These are phyloP conservation scores for Sardinella longiceps DNA, from an alignment of 2,797 vertebrate genomes.

Conservation along the genomic window DNA sequence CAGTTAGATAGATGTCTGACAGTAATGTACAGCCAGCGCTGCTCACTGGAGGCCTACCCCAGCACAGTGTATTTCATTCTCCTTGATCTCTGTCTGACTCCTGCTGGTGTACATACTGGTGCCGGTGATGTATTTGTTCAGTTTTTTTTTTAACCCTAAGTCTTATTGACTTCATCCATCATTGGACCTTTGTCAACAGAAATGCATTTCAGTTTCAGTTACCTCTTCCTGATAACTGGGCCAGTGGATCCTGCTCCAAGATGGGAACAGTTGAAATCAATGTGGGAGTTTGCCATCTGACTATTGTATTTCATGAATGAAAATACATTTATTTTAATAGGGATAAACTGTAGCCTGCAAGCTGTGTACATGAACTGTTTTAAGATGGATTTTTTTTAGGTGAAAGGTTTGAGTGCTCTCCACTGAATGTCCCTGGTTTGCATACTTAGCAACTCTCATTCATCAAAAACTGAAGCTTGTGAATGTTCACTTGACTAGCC, in stretches of 20 bases:
- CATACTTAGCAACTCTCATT: neutral
- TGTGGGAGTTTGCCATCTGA: neutral
- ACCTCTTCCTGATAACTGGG: too few relatives aligned
- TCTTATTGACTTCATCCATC: neutral
- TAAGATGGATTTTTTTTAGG: neutral
- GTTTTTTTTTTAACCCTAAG: neutral
- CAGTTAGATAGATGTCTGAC: constrained; percentile 45
- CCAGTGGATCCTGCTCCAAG: neutral
- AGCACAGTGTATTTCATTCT: constrained; percentile 28
- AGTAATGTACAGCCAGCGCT: constrained; percentile 36
- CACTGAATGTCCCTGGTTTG: neutral
- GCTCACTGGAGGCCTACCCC: constrained; percentile 22
- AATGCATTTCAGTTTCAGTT: neutral
- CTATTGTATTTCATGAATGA: neutral
- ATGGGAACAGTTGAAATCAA: neutral
- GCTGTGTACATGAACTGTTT: too few relatives aligned
- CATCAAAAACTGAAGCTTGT: neutral
- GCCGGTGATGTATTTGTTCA: neutral
- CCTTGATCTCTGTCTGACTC: neutral
- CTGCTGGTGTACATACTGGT: neutral
- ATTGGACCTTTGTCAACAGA: neutral
- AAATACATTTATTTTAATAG: neutral
- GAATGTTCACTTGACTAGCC: neutral
- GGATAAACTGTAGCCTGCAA: neutral
- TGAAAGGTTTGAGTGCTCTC: neutral